Conservation (phyloP, 2,797 vertebrate genomes). For the Coracias cyanogaster region DNA sequence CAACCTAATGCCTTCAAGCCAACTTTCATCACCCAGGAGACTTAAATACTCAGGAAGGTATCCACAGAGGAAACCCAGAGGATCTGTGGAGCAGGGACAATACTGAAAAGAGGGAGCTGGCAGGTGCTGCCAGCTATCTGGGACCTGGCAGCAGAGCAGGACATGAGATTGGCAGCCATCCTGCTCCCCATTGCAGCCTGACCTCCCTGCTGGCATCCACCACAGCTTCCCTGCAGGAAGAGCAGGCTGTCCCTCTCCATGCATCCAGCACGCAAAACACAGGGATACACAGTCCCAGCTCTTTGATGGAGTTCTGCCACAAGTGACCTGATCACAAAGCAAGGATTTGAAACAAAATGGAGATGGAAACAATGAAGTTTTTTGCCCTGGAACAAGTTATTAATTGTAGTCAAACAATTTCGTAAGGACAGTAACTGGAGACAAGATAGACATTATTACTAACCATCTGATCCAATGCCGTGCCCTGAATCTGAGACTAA, state of each 20-base stretch:
- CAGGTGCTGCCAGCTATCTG: neutral
- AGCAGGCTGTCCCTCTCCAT: neutral
- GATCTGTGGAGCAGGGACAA: neutral
- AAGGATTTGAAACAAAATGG: neutral
- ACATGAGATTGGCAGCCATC: neutral
- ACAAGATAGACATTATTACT: conserved; percentile 25
- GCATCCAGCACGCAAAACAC: neutral
- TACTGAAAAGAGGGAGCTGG: neutral
- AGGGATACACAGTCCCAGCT: rapidly evolving
- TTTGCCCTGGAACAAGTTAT: conserved; percentile 15
- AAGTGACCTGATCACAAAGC: neutral
- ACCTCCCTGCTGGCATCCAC: neutral
- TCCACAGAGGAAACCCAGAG: neutral
- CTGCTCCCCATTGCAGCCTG: rapidly evolving
- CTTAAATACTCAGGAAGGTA: neutral
- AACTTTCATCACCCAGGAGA: neutral
- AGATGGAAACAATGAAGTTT: conserved; percentile 23
- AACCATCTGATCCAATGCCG: neutral
- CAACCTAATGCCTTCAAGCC: neutral
- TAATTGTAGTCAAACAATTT: neutral
- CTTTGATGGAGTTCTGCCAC: neutral
- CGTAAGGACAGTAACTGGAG: conserved; percentile 11
- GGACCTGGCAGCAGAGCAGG: neutral
- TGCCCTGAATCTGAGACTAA: conserved; percentile 22
- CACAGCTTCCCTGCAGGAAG: neutral